These are phyloP conservation scores for Chloropsis hardwickii DNA, from an alignment of 2,113 vertebrate genomes.

Conservation along the genomic window DNA sequence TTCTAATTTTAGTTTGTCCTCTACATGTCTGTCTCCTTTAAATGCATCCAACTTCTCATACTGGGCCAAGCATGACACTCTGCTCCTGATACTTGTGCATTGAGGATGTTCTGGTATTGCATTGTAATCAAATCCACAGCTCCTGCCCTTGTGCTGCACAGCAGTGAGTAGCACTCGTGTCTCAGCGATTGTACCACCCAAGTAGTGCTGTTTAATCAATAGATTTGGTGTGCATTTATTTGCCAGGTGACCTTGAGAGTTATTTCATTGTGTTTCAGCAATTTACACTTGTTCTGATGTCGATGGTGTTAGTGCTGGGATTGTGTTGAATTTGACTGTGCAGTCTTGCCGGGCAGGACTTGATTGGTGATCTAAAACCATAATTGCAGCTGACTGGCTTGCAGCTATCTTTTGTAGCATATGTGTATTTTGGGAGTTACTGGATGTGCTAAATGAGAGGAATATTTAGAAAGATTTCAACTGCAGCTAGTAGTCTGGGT, in stretches of 20 bases:
- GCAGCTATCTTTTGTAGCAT: neutral
- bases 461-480: neutral
- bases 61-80: neutral
- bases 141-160: neutral
- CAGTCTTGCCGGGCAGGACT: neutral
- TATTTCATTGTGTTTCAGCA: neutral
- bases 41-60: neutral
- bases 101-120: neutral
- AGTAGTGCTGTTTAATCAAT: neutral
- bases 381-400: neutral
- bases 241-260: neutral
- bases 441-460: neutral
- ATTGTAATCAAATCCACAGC: neutral
- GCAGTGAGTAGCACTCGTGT: neutral
- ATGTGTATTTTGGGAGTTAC: neutral
- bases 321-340: neutral
- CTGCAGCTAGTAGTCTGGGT: neutral
- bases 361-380: neutral
- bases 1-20: conserved; percentile 60
- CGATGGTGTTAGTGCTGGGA: neutral
- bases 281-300: neutral
- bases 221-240: neutral
- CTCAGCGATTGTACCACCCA: neutral
- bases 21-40: conserved; percentile 1
- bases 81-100: neutral